These are phyloP conservation scores for Dascillus cervinus DNA, from an alignment of 2,888 invertebrate genomes.

Conservation along the genomic window DNA sequence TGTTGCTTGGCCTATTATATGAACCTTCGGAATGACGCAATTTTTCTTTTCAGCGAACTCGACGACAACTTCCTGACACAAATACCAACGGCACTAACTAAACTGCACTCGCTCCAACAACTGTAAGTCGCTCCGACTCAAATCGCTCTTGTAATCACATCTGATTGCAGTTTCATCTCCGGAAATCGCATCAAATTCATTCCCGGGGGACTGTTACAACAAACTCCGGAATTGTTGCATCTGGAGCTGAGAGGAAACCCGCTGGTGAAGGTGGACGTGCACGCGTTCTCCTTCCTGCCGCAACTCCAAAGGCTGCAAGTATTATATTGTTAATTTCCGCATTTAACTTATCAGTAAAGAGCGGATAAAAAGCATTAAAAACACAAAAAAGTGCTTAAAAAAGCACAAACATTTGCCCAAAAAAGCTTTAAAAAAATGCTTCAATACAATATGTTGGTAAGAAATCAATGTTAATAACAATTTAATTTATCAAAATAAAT, in stretches of 20 bases:
- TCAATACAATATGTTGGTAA: too few species aligned
- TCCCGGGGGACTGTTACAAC: constrained; percentile 60
- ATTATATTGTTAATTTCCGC: too few species aligned
- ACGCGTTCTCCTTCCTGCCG: constrained; percentile 69
- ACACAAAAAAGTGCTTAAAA: too few species aligned
- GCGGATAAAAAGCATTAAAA: too few species aligned
- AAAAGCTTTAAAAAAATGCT: too few species aligned
- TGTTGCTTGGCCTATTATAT: too few species aligned
- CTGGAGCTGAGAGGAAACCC: constrained; percentile 83
- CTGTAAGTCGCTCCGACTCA: constrained; percentile 59
- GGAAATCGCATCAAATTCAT: constrained; percentile 75
- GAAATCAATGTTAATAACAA: too few species aligned
- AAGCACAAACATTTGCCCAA: too few species aligned
- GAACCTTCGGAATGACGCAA: constrained; percentile 7
- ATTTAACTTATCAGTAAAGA: too few species aligned
- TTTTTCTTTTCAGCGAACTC: constrained; percentile 56
- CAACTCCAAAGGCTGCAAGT: constrained; percentile 75
- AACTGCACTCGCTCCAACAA: constrained; percentile 70
- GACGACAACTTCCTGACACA: constrained; percentile 68
- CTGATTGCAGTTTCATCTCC: constrained; percentile 61
- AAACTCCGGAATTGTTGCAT: constrained; percentile 59
- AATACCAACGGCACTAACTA: constrained; percentile 67
- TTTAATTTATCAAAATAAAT: too few species aligned
- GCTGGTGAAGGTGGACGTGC: constrained; percentile 58
- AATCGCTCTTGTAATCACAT: background rate